Base-by-base conservation (phyloP, 2,888 invertebrate species). In the Cheilosia vernalis region DNA sequence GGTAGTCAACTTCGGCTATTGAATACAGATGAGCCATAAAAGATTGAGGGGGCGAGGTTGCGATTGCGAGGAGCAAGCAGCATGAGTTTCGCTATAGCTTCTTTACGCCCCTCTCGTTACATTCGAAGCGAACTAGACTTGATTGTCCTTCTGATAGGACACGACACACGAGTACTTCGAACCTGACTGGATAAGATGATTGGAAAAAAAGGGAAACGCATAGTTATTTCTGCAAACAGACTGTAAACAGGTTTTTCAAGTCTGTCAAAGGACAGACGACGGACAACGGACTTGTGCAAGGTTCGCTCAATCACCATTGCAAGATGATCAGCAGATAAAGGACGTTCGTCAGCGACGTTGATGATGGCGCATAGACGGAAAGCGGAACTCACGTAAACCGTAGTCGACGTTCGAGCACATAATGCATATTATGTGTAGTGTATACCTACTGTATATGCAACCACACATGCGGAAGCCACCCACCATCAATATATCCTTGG, bases 1-100 rank as follows among this genome's bases (percentile, higher is more conserved):
- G 78, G 78, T 79, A 79, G 72, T 64, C 70, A 72, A 44, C 42
- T 64, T 49, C 78, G 78, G 60, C 70, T 79, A 72, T 72, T 79
- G 78, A 79, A 79, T 79, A 72, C 64, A 79, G 78, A 79, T 79
- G 78, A 79, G 78, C 56, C 17, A 56, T 72, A 72, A 79, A 79
- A 64, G 56, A 79, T 49, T 61, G 70, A 13, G 27, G 37, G 53
- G 21, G 61, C n/a, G 37, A 37, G 21, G n/a, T 6, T 27, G 19
- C 3, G 15, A 5, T 27, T 27, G 17, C 10, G 6, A n/a, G 9
- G n/a, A 27, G 37, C 5, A 13, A 40, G n/a, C 5, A 40, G 58
- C 24, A 49, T 42, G 21, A 47, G 19, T 64, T 55, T 66, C 24
- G 53, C 44, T 21, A 4, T 21, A 4, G 42, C 24, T 42, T 42